These are phyloP conservation scores for Parus major DNA, from an alignment of 2,113 vertebrate genomes.

Conservation along the genomic window DNA sequence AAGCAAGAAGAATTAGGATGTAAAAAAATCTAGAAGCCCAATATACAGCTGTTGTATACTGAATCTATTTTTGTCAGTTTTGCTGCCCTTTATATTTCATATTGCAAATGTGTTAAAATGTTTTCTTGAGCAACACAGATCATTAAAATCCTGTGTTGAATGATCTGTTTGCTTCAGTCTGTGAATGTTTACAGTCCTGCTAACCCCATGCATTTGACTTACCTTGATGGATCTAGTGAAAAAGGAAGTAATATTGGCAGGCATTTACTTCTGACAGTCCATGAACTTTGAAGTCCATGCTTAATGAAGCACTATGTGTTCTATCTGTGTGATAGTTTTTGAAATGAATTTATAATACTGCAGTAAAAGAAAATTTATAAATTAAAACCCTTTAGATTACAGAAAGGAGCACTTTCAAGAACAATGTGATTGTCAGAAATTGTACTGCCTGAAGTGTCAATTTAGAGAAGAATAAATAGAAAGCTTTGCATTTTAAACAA, in stretches of 20 bases:
- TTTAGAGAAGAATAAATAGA: background rate
- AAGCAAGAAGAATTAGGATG: background rate
- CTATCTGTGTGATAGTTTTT: background rate
- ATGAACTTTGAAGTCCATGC: background rate
- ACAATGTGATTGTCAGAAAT: background rate
- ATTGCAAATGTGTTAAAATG: background rate
- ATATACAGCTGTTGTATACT: background rate
- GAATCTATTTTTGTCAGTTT: background rate
- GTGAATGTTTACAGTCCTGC: background rate
- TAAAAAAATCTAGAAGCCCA: background rate
- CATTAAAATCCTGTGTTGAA: background rate
- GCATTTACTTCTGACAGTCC: background rate
- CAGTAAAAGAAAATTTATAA: background rate
- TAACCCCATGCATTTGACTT: background rate
- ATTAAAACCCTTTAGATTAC: background rate
- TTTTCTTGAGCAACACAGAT: background rate
- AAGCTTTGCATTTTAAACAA: conserved; percentile 30
- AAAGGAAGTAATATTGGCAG: background rate
- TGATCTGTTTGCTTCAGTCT: background rate
- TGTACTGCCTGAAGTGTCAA: background rate
- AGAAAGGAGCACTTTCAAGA: background rate
- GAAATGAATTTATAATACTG: background rate
- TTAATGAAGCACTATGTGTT: background rate
- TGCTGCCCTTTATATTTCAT: background rate
- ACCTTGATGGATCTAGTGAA: background rate